These are phyloP conservation scores for Prenolepis imparis DNA, from an alignment of 2,888 invertebrate genomes.

Conservation along the genomic window DNA sequence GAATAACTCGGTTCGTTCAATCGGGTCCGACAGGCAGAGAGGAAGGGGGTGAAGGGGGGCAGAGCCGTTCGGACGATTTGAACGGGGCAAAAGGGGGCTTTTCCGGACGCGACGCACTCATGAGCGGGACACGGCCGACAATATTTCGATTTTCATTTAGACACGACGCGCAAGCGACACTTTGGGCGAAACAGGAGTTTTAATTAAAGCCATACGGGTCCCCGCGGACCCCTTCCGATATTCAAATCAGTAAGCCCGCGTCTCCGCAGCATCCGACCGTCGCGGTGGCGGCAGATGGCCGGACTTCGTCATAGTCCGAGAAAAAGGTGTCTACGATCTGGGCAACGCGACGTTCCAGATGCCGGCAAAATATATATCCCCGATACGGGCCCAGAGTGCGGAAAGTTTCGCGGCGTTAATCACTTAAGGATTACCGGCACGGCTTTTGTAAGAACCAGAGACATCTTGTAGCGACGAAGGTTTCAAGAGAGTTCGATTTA, in stretches of 20 bases:
- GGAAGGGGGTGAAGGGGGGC: conserved; percentile 2
- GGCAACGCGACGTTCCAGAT: conserved; percentile 31
- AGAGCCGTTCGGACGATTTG: conserved; percentile 14
- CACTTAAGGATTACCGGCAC: conserved; percentile 33
- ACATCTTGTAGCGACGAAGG: not conserved
- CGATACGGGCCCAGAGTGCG: conserved; percentile 4
- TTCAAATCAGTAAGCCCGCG: conserved; percentile 83
- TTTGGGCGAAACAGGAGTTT: conserved; percentile 81
- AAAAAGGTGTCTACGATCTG: conserved; percentile 79
- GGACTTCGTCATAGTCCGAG: conserved; percentile 78
- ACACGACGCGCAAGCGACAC: conserved; percentile 78
- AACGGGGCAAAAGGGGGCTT: conserved; percentile 13
- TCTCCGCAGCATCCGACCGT: conserved; percentile 65
- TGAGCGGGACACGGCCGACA: conserved; percentile 56
- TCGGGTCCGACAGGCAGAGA: conserved; percentile 60
- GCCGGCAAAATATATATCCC: conserved; percentile 22
- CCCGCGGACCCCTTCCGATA: conserved; percentile 73
- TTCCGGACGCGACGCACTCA: conserved; percentile 46
- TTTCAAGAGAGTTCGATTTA: not conserved
- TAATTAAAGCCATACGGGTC: conserved; percentile 80
- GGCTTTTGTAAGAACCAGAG: conserved; percentile 7
- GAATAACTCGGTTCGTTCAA: conserved; percentile 73
- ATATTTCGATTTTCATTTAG: conserved; percentile 84
- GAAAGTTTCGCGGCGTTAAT: conserved; percentile 44
- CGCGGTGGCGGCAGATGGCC: conserved; percentile 82